Percentiles rank a stretch among this genome's conserved stretches.
These are phyloP conservation scores for Rhabdornis inornatus DNA, from an alignment of 2,113 vertebrate species.

Conservation along the genomic window DNA sequence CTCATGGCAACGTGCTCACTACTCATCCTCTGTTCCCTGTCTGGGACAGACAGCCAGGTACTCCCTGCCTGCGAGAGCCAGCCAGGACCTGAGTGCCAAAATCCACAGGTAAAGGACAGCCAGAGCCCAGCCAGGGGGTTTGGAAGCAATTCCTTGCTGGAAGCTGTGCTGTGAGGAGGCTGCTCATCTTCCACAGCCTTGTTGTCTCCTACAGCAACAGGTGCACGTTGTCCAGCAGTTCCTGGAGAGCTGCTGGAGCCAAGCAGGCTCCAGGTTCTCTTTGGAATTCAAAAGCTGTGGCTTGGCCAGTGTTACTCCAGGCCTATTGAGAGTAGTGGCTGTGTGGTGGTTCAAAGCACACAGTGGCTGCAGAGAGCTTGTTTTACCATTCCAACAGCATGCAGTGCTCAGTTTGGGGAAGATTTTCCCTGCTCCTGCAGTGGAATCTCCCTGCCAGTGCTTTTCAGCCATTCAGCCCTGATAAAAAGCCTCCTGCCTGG, in stretches of 20 bases:
- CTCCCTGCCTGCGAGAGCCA: neutral
- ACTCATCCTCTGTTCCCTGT: neutral
- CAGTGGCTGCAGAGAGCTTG: neutral
- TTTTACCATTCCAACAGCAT: neutral
- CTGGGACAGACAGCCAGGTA: neutral
- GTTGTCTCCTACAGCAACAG: neutral
- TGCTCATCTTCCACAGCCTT: neutral
- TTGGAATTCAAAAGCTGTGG: neutral
- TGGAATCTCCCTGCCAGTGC: neutral
- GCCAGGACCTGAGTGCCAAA: neutral
- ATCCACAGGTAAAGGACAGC: accelerated
- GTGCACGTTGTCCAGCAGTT: neutral
- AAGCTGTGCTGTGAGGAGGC: neutral
- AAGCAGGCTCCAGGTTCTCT: neutral
- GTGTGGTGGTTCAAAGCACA: neutral
- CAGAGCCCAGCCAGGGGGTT: accelerated
- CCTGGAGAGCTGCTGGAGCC: neutral
- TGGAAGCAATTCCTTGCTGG: neutral
- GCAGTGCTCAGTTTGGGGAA: neutral
- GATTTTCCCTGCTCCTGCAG: neutral
- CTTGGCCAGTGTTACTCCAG: neutral
- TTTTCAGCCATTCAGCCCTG: neutral
- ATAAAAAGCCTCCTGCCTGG: neutral
- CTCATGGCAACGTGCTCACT: neutral
- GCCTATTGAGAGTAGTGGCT: neutral